Base-by-base conservation (phyloP, 1,140 invertebrate genomes). In the Caenorhabditis briggsae region DNA sequence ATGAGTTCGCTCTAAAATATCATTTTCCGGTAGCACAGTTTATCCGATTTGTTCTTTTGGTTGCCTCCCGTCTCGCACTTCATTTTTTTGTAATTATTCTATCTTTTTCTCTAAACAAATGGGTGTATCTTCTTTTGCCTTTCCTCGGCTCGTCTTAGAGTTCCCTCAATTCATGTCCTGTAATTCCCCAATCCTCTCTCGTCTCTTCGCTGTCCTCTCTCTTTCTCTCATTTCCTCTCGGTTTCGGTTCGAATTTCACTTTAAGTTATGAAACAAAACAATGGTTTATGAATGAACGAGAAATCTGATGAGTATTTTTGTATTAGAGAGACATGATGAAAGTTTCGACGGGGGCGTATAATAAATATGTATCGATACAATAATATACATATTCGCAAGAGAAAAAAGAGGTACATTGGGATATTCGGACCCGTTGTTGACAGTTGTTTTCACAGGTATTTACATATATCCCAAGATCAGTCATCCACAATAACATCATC, bases 201-300 rank as follows among this genome's bases (percentile, higher is more conserved):
- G 12, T 18, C 8, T 9, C 46, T 11, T 46, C 33, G 25, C 46
- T 53, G 12, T 50, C 46, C 46, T 23, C 46, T 23, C 46, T 78
- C 70, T 50, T 11, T 48, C 20, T 78, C n/a, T 50, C 46, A 12
- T 50, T 78, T 25, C 41, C 20, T 50, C 43, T 50, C 70, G 64
- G 64, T 70, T 70, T 70, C 64, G 64, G 64, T 78, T 78, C 46
- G 33, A 78, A 78, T 78, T 78, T 50, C 46, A 78, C 70, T 50
- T 78, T 78, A 78, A 78, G 43, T 78, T 78, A 78, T 78, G 46
- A 78, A 18, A 78, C 25, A 70, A 46, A 78, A 78, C 70, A 78
- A 78, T 78, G 70, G n/a, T 78, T 78, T 50, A 78, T 78, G 53
- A 78, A 78, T 78, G 46, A 78, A 78, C 33, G 70, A 78, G 70